Evolutionary conservation across 2,797 vertebrate species (phyloP), one percentile per base, ranked within the genome.

Genomic region (Lagorchestes hirsutus): DNA sequence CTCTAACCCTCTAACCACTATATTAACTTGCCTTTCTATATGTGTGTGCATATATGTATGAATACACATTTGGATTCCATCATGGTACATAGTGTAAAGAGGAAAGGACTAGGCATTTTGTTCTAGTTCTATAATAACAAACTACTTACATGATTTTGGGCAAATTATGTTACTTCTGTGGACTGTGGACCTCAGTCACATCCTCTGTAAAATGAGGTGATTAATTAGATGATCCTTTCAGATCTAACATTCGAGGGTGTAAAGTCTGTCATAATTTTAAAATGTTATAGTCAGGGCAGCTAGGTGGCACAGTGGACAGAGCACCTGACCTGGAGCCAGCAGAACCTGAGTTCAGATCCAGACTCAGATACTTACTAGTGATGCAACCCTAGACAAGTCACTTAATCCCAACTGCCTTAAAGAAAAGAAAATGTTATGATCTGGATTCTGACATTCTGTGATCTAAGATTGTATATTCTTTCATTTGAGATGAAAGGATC

Each of bases 401-500:
- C 34, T 40, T 74, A 74, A 74, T 4, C 3, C n/a, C n/a, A 40
- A 40, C 3, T 74, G 34, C 16, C n/a, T 74, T 13, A 34, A 34
- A 13, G 14, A 62, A 31, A 34, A 62, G 14, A 16, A n/a, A n/a
- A 67, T 67, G 13, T 67, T 18, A n/a, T n/a, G 34, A 34, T 67
- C 4, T 67, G 11, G 1, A 67, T n/a, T n/a, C 34, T 67, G 62
- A 67, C 34, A 67, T 67, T n/a, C 3, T 74, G 34, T 74, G 34
- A n/a, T n/a, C 62, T 46, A 87, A 93, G 29, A 94, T 90, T 91
- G 92, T 54, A 52, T 54, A 93, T 57, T 87, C 4, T 57, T 87
- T 2, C 58, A 27, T 74, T 29, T 90, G 56, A 55, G 16, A 57
- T 74, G 31, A 54, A 90, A 46, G 91, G 55, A 74, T 57, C 94